These are phyloP conservation scores for Xylota sylvarum DNA, from an alignment of 2,888 invertebrate genomes.

Conservation along the genomic window DNA sequence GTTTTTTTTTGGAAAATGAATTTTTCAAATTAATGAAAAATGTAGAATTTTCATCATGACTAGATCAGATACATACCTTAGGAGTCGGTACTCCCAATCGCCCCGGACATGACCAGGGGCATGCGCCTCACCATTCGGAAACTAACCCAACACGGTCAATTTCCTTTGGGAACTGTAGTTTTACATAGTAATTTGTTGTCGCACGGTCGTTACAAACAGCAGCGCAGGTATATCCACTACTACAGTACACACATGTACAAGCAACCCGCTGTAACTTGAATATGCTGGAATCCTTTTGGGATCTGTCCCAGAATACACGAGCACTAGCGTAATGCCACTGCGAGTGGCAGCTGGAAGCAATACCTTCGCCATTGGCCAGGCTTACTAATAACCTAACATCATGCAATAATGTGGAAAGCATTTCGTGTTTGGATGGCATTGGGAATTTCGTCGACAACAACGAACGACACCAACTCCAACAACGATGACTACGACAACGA, in stretches of 20 bases:
- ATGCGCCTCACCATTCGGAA: conserved; percentile 19
- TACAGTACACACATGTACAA: not conserved
- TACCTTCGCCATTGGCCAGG: conserved; percentile 63
- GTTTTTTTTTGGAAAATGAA: not conserved
- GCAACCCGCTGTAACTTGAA: conserved; percentile 43
- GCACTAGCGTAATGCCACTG: conserved; percentile 24
- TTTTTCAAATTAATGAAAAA: conserved; percentile 32
- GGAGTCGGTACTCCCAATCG: not conserved
- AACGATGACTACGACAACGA: conserved; percentile 27
- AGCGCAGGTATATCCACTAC: conserved; percentile 15
- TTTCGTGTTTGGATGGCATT: conserved; percentile 77
- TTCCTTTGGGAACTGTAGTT: conserved; percentile 68
- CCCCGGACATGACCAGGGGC: conserved; percentile 8
- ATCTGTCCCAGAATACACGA: conserved; percentile 62
- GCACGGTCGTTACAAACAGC: conserved; percentile 23
- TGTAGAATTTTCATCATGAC: conserved; percentile 37
- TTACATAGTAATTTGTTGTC: conserved; percentile 68
- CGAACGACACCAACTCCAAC: conserved; percentile 5
- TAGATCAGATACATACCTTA: not conserved
- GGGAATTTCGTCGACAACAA: conserved; percentile 69
- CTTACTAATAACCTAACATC: conserved; percentile 77
- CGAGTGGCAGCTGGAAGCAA: conserved; percentile 62
- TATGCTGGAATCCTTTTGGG: conserved; percentile 69
- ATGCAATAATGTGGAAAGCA: conserved; percentile 77
- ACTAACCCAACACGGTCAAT: conserved; percentile 66